These are phyloP conservation scores for Dusona sp. DNA, from an alignment of 2,888 invertebrate species.

Conservation along the genomic window DNA sequence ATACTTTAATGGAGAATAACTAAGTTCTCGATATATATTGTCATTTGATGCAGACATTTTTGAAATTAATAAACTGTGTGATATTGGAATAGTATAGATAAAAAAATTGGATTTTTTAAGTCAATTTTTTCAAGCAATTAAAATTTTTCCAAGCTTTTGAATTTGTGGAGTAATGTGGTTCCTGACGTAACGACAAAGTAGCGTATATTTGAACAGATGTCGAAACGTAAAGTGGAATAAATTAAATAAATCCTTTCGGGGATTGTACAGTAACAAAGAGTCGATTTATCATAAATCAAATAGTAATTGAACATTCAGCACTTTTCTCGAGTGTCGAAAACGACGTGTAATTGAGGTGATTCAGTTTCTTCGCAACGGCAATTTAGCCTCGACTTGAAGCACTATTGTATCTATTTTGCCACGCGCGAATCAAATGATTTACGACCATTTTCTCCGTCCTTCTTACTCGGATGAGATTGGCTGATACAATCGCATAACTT, in stretches of 20 bases:
- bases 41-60: neutral
- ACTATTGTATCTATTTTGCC: conserved; percentile 21
- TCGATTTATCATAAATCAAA: conserved; percentile 11
- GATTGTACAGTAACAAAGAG: neutral
- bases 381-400: conserved; percentile 16
- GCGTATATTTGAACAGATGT: neutral
- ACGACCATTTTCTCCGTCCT: conserved; percentile 33
- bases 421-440: conserved; percentile 42
- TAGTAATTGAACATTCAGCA: conserved; percentile 12
- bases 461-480: conserved; percentile 1
- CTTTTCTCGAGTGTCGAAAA: conserved; percentile 26
- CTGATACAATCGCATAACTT: conserved; percentile 48
- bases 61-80: neutral
- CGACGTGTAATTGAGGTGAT: conserved; percentile 29
- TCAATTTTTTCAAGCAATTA: neutral
- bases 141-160: too few species aligned
- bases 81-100: neutral
- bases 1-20: neutral
- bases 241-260: neutral
- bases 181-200: neutral
- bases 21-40: neutral
- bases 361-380: conserved; percentile 14
- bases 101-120: neutral
- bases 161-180: neutral
- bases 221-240: neutral